Base-by-base conservation (phyloP, 2,888 invertebrate species). In the Ditylenchus weischeri region DNA sequence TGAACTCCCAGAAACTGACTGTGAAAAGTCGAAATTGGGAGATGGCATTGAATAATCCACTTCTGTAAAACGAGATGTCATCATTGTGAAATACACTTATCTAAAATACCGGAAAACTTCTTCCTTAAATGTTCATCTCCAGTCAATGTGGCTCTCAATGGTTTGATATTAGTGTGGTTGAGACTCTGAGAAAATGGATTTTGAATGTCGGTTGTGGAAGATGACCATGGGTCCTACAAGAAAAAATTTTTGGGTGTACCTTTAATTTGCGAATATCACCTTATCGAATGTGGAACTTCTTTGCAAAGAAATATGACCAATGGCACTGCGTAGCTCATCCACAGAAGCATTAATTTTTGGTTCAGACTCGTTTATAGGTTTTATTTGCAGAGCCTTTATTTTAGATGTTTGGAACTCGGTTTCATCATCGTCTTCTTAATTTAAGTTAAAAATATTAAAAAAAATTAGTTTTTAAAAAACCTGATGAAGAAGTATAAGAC, bases 291-390 rank as follows among this genome's bases (percentile, higher is more conserved):
- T 81, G 59, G 74, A 75, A 64, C 77, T 79, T 62, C 76, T 66
- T 47, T 75, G 74, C 43, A 81, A 49, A 2, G 75, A 69, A n/a
- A 81, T 77, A 62, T 75, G 75, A 0, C 79, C 81, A 43, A 81
- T 76, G 11, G 80, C 81, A 57, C 75, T 78, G 43, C 80, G 59
- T 50, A 81, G 65, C 57, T 81, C 81, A 61, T 81, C 81, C 54
- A 76, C 74, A 19, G 75, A 77, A 13, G 75, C 70, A 54, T 76
- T 74, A 38, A 68, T 63, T n/a, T 71, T 64, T 35, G 35, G n/a
- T 57, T 50, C 43, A 4, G 68, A 49, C 51, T 66, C 71, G 57
- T 71, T 65, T 10, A 76, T 21, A 18, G 75, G 75, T 49, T 73
- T 73, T 49, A 75, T 75, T 57, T 75, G 76, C 4, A 75, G 60